Base-by-base conservation (phyloP, 2,797 vertebrate genomes). In the Poecile montanus region DNA sequence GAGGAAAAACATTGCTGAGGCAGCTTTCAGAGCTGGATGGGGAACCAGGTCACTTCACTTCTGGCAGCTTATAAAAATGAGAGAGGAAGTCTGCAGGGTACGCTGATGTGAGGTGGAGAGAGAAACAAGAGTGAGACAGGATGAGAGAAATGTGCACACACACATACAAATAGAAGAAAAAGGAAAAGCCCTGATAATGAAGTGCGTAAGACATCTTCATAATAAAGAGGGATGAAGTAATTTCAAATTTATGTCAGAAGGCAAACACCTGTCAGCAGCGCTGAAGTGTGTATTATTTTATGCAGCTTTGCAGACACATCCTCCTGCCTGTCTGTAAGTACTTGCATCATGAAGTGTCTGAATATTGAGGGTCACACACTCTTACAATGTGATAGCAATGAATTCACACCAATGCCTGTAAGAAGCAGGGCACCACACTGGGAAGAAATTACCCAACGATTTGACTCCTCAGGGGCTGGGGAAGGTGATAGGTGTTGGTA, bases 1-100 rank as follows among this genome's bases (percentile, higher is more conserved):
- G 94, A 93, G 66, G 91, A 93, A 95, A 92, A 95, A 60, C 51
- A n/a, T 27, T 97, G 96, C 92, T 96, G 91, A 94, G 65, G 86
- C 85, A 94, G 93, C 94, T 96, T 71, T 60, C 10, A 6, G 89
- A 76, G 80, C 57, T 95, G 93, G 48, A 83, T 13, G 2, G 54
- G 53, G 80, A 95, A 80, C 77, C 94, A 95, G 90, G 82, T 89
- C 94, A 93, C 66, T 95, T 88, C 87, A 92, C 50, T 93, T 95
- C 85, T 97, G 95, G 94, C 80, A 97, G 80, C 50, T 83, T 91
- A 73, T 89, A 78, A 94, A 96, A 94, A 76, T 77, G 70, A 16
- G 53, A 88, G 61, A 92, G 96, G 95, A 97, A 95, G 76, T 79
- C 89, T 94, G 91, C 63, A 85, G 51, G 14, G 45, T 68, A 73